Percentiles rank a stretch among this genome's conserved stretches.
Conservation (phyloP, 2,113 vertebrate species). For the Terrapene triunguis region DNA sequence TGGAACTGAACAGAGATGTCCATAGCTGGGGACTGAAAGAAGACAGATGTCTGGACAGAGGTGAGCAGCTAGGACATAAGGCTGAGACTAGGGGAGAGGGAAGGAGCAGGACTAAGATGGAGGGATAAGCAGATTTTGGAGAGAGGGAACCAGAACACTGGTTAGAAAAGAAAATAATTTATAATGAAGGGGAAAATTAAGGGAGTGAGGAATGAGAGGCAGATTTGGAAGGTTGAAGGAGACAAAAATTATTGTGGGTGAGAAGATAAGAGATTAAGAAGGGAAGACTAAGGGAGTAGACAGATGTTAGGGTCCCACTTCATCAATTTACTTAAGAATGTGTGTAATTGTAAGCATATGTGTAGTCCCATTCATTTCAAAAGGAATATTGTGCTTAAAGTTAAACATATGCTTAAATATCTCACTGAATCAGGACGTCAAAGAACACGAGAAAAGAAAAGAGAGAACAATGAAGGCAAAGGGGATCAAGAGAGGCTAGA, state of each 20-base stretch:
- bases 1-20: neutral
- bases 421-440: neutral
- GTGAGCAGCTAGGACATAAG: neutral
- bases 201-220: neutral
- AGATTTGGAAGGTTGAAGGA: neutral
- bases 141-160: neutral
- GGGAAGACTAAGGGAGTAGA: neutral
- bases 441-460: neutral
- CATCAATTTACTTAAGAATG: neutral
- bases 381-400: neutral
- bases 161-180: neutral
- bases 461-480: neutral
- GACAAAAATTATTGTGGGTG: neutral
- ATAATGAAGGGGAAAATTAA: neutral
- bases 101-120: neutral
- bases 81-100: neutral
- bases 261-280: neutral
- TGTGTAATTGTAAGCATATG: neutral
- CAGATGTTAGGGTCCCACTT: neutral
- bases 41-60: neutral
- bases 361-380: neutral
- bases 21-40: neutral
- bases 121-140: neutral
- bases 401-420: neutral
- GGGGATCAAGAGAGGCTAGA: neutral